Conservation (phyloP, 2,888 invertebrate species). For the Thecocarcelia acutangulata region DNA sequence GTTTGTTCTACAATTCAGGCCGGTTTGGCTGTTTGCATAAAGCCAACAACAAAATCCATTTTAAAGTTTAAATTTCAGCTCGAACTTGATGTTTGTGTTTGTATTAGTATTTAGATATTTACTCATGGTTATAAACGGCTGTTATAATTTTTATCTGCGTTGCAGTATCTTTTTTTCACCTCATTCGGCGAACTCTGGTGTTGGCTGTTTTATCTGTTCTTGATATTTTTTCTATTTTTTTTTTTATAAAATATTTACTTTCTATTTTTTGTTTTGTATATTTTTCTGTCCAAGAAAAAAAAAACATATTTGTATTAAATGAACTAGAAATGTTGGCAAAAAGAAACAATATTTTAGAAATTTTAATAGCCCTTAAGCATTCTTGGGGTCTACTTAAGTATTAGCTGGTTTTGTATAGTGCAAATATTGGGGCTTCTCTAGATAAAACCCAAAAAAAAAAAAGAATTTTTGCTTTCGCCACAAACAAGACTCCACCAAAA, state of each 20-base stretch:
- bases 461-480: background rate
- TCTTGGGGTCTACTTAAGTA: conserved; percentile 25
- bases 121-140: conserved; percentile 34
- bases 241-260: background rate
- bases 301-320: conserved; percentile 42
- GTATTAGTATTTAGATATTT: conserved; percentile 26
- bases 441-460: conserved; percentile 12
- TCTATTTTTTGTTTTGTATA: conserved; percentile 8
- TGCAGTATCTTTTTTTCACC: conserved; percentile 46
- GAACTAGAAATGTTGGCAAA: conserved; percentile 51
- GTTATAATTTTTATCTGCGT: conserved; percentile 50
- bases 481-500: background rate
- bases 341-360: conserved; percentile 36
- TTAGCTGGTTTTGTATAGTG: background rate
- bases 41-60: conserved; percentile 2
- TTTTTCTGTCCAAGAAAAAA: background rate
- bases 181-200: background rate
- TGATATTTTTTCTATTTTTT: conserved; percentile 16
- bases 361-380: conserved; percentile 54
- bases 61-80: conserved; percentile 27
- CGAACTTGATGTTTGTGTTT: background rate
- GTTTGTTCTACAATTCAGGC: conserved; percentile 15
- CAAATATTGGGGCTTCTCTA: conserved; percentile 10
- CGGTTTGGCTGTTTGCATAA: background rate
- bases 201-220: conserved; percentile 25